Percentiles rank a stretch among this genome's conserved stretches.
phyloP scores from a whole-genome alignment of 2,888 invertebrate genomes.

The Molorchus minor region DNA sequence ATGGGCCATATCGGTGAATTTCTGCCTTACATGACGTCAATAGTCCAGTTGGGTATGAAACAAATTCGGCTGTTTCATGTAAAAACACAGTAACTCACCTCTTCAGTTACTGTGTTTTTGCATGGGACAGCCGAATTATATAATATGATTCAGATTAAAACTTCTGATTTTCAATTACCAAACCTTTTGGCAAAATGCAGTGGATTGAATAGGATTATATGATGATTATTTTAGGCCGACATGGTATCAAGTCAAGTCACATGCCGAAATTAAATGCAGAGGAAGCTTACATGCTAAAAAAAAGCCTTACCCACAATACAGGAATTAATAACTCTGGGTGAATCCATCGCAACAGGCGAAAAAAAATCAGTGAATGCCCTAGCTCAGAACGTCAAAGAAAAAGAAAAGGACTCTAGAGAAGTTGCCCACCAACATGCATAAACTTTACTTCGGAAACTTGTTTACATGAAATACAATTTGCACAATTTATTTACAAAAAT shows the following conservation, averaged over 20 bases:
- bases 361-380: neutral
- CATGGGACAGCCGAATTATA: too few species aligned
- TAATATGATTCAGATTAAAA: too few species aligned
- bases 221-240: constrained; percentile 46
- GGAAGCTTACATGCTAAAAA: constrained; percentile 53
- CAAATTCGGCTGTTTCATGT: too few species aligned
- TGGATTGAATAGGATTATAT: too few species aligned
- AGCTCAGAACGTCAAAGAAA: neutral
- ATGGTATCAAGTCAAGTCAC: constrained; percentile 55
- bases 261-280: constrained; percentile 56
- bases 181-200: too few species aligned
- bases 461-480: constrained; percentile 1
- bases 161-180: too few species aligned
- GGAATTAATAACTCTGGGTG: constrained; percentile 53
- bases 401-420: neutral
- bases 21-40: constrained; percentile 58
- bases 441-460: neutral
- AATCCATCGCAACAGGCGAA: constrained; percentile 53
- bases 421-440: neutral
- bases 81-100: too few species aligned
- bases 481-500: neutral
- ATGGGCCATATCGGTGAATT: constrained; percentile 55
- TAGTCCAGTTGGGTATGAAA: constrained; percentile 56
- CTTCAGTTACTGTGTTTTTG: too few species aligned
- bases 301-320: constrained; percentile 49